These are phyloP conservation scores for Sarcophaga subvicina DNA, from an alignment of 2,888 invertebrate genomes.

Conservation along the genomic window DNA sequence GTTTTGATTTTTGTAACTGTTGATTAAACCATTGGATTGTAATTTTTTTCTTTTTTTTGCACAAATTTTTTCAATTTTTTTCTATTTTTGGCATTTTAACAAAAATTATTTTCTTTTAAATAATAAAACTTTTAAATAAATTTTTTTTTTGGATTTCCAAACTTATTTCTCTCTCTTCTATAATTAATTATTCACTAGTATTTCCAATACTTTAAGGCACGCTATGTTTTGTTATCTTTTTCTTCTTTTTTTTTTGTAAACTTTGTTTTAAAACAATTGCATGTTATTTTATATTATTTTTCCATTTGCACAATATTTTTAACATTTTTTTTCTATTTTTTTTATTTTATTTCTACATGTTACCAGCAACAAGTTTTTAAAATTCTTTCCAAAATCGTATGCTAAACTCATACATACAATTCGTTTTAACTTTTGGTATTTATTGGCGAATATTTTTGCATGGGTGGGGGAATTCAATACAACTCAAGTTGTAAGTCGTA, in stretches of 20 bases:
- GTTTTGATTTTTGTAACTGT: constrained; percentile 60
- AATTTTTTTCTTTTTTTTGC: constrained; percentile 29
- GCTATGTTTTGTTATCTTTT: constrained; percentile 50
- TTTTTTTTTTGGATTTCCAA: background rate
- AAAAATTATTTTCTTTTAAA: constrained; percentile 55
- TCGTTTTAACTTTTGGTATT: constrained; percentile 60
- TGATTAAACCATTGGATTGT: constrained; percentile 22
- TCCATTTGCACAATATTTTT: constrained; percentile 9
- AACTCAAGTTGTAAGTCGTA: constrained; percentile 26
- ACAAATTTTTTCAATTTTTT: constrained; percentile 36
- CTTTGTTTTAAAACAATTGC: constrained; percentile 33
- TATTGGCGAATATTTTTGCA: constrained; percentile 6
- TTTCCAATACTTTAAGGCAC: constrained; percentile 50
- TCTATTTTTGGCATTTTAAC: constrained; percentile 48
- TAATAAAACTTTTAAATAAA: background rate
- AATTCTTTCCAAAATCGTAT: constrained; percentile 77
- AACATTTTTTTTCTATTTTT: constrained; percentile 11
- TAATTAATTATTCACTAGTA: constrained; percentile 48
- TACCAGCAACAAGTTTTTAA: constrained; percentile 73
- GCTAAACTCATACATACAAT: constrained; percentile 57
- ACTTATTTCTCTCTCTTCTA: constrained; percentile 34
- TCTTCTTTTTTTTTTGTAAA: constrained; percentile 35
- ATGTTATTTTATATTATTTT: constrained; percentile 12
- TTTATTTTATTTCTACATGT: constrained; percentile 49
- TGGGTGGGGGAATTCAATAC: constrained; percentile 49